Conservation (phyloP, 2,113 vertebrate species). For the Egretta garzetta region DNA sequence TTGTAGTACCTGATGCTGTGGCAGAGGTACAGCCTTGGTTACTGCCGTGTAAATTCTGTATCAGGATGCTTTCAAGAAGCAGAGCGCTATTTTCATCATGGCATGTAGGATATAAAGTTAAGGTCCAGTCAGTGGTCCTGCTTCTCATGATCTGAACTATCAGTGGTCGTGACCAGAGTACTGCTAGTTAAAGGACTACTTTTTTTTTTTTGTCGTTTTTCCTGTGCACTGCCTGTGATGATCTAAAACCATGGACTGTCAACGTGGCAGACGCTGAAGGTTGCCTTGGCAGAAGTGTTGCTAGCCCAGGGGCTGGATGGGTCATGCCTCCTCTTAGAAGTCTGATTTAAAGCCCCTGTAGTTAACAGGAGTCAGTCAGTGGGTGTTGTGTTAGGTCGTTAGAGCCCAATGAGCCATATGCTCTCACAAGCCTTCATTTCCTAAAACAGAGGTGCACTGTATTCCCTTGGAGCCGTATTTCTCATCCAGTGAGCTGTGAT, state of each 20-base stretch:
- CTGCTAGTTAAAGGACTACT: not conserved
- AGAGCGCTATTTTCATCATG: not conserved
- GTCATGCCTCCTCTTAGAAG: not conserved
- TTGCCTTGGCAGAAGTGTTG: not conserved
- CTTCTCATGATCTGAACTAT: not conserved
- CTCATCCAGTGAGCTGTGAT: not conserved
- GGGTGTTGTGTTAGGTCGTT: not conserved
- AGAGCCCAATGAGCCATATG: not conserved
- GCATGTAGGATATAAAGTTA: rapidly evolving
- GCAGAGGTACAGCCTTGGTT: not conserved
- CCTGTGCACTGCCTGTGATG: not conserved
- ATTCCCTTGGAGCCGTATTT: not conserved
- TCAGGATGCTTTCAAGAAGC: not conserved
- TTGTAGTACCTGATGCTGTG: not conserved
- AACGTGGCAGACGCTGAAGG: not conserved
- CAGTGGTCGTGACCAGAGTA: not conserved
- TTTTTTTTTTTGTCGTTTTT: not conserved
- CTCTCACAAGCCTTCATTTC: not conserved
- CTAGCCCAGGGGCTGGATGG: not conserved
- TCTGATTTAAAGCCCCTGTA: not conserved
- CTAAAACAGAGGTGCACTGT: not conserved
- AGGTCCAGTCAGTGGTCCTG: not conserved
- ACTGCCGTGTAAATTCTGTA: not conserved
- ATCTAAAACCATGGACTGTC: not conserved
- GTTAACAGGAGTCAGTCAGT: not conserved